phyloP scores from a whole-genome alignment of 2,797 vertebrate species.

The Rhyacichthys aspro region DNA sequence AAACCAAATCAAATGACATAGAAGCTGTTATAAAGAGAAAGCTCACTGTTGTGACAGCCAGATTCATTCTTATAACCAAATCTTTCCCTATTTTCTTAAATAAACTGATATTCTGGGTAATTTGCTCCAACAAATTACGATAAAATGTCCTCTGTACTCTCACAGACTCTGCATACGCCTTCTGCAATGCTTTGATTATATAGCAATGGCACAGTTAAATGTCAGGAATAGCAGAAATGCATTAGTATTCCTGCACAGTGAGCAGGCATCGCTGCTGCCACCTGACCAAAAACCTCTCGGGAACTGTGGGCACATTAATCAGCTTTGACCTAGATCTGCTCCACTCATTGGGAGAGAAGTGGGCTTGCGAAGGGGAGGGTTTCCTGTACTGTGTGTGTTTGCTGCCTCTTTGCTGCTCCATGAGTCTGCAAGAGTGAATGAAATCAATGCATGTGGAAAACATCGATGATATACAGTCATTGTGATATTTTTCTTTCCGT shows the following conservation, averaged over 20 bases:
- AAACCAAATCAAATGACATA: background rate
- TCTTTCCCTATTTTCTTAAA: too few relatives aligned
- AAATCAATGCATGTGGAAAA: slow-evolving; percentile 32
- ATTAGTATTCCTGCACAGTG: slow-evolving; percentile 57
- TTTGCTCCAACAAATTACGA: background rate
- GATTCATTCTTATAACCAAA: background rate
- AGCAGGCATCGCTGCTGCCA: slow-evolving; percentile 67
- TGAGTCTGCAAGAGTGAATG: slow-evolving; percentile 30
- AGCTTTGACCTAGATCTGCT: slow-evolving; percentile 83
- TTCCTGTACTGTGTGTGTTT: slow-evolving; percentile 58
- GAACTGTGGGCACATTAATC: slow-evolving; percentile 80
- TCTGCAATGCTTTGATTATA: slow-evolving; percentile 1
- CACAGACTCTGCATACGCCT: background rate
- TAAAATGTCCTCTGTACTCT: background rate
- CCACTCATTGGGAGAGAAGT: slow-evolving; percentile 63
- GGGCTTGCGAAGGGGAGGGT: slow-evolving; percentile 60
- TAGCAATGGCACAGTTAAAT: slow-evolving; percentile 9
- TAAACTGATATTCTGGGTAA: too few relatives aligned
- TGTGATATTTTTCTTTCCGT: slow-evolving; percentile 11
- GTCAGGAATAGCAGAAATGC: slow-evolving; percentile 13
- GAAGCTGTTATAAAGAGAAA: background rate
- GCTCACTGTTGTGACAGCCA: background rate
- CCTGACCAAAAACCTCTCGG: slow-evolving; percentile 73
- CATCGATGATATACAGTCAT: slow-evolving; percentile 27
- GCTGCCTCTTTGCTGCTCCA: slow-evolving; percentile 36